Base-by-base conservation (phyloP, 2,113 vertebrate genomes). In the Gadus macrocephalus region DNA sequence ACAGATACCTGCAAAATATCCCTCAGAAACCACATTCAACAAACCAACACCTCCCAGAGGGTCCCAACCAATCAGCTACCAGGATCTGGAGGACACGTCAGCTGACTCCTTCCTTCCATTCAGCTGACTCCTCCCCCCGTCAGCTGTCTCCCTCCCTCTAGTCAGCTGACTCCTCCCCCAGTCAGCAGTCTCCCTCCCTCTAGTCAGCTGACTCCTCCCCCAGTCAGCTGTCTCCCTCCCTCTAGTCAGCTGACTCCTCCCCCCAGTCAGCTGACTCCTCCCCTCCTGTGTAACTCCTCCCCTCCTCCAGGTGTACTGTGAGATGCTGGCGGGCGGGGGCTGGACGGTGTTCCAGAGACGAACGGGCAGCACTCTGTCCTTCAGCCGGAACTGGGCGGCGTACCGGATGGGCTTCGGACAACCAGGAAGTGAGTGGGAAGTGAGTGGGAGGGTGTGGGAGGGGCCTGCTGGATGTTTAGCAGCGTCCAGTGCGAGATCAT, bases 271-370 rank as follows among this genome's bases (percentile, higher is more conserved):
- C 12, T 16, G 16, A 55, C 53, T 15, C 53, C 53, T 55, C 53
- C 16, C 12, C 12, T 16, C 53, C 53, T 55, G 53, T 55, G 53
- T 12, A 8, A 55, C 53, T 15, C 53, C 53, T 55, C 53, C 16
- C 12, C 12, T 16, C 53, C 53, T 55, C 7, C 69, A 92, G 90
- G 89, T 84, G 5, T 89, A 81, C 81, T 91, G 91, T 74, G 79
- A 89, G 76, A 92, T 92, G 90, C 49, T 11, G 4, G 0, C 35
- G 0, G 84, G 88, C 35, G 88, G 85, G n/a, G 88, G 87, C n/a
- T 91, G 89, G 91, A 91, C 82, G 0, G 88, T 92, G 62, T 81
- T 92, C 56, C 91, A 92, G 76, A 88, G 35, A 19, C 87, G 90
- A 15, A 81, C 71, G 1, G 83, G 83, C 6, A 64, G 35, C 25